Percentiles rank a stretch among this genome's conserved stretches.
Conservation (phyloP, 2,888 invertebrate species). For the Serripes groenlandicus region DNA sequence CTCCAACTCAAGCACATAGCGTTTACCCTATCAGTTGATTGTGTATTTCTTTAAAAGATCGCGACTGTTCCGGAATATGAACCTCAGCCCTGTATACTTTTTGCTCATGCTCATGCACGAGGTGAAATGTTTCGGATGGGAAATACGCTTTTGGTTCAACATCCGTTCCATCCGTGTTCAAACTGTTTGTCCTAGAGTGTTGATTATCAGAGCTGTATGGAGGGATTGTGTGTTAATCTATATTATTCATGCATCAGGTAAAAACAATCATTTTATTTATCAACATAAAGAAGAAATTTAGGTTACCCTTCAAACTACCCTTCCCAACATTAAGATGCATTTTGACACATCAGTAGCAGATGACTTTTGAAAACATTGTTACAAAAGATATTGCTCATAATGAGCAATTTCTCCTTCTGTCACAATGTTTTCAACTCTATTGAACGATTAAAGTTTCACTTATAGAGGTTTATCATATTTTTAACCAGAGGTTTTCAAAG, state of each 20-base stretch:
- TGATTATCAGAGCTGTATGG: neutral
- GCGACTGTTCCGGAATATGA: slow-evolving; percentile 58
- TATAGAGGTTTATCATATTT: too few species aligned
- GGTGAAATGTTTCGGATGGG: slow-evolving; percentile 81
- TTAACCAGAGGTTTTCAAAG: too few species aligned
- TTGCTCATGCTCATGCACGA: slow-evolving; percentile 76
- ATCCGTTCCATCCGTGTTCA: neutral
- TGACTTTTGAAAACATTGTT: neutral
- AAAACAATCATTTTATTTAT: too few species aligned
- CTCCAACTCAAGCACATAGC: neutral
- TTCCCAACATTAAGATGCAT: too few species aligned
- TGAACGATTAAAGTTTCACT: too few species aligned
- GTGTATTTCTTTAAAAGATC: slow-evolving; percentile 56
- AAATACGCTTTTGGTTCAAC: slow-evolving; percentile 53
- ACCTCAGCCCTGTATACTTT: slow-evolving; percentile 46
- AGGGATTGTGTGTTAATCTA: too few species aligned
- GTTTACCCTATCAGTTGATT: slow-evolving; percentile 42
- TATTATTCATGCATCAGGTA: too few species aligned
- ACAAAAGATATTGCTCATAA: neutral
- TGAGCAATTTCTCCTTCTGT: neutral
- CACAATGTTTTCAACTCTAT: neutral
- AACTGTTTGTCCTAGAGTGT: neutral
- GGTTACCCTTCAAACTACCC: too few species aligned
- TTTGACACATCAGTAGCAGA: neutral
- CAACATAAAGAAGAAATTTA: too few species aligned